Conservation (phyloP, 2,888 invertebrate species). For the Dolichopus griseipennis region DNA sequence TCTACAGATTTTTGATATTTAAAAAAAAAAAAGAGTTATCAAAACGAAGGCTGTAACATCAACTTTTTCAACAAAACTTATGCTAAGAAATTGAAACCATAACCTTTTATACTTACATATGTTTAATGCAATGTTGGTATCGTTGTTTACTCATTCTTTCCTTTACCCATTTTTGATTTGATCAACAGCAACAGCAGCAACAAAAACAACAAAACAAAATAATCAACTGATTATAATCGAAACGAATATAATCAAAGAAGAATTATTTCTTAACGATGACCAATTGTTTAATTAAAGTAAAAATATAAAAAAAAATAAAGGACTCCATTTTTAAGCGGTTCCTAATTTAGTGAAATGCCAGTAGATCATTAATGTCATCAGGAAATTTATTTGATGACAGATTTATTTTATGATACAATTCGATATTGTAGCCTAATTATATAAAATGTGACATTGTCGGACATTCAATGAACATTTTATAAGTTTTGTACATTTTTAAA, state of each 20-base stretch:
- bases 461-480: background rate
- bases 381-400: constrained; percentile 4
- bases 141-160: no score
- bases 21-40: no score
- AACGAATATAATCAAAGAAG: no score
- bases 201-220: background rate
- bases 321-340: background rate
- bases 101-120: background rate
- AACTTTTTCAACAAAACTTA: background rate
- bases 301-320: background rate
- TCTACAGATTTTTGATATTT: no score
- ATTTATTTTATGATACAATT: background rate
- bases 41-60: background rate
- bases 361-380: background rate
- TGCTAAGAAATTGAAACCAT: background rate
- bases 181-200: no score
- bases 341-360: constrained; percentile 1
- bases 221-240: background rate
- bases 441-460: background rate
- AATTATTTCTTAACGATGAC: background rate
- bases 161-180: background rate
- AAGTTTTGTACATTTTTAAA: background rate
- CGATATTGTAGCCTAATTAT: background rate
- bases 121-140: no score
- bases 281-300: background rate